Conservation (phyloP, 2,888 invertebrate genomes). For the Cataglyphis altisquamis region DNA sequence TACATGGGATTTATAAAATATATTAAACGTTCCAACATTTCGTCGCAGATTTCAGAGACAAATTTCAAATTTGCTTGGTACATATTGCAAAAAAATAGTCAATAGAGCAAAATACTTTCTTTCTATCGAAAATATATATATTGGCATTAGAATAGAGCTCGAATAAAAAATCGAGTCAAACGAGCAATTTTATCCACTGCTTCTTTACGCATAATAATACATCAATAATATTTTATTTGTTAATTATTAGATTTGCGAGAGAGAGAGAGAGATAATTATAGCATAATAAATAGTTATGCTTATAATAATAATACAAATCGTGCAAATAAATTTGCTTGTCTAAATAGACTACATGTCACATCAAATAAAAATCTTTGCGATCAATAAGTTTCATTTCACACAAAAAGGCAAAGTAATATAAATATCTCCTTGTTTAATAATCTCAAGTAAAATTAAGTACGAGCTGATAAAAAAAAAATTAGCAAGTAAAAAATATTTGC, state of each 20-base stretch:
- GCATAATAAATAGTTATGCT: slow-evolving; percentile 14
- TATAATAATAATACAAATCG: slow-evolving; percentile 26
- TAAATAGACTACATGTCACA: background rate
- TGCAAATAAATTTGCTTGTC: slow-evolving; percentile 14
- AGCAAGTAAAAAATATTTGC: background rate
- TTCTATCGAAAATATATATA: slow-evolving; percentile 8
- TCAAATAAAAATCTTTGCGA: background rate
- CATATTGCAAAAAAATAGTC: slow-evolving; percentile 1
- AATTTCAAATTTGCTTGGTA: background rate
- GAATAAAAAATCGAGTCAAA: slow-evolving; percentile 16
- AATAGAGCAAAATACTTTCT: background rate
- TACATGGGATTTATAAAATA: slow-evolving; percentile 40
- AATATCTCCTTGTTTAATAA: background rate
- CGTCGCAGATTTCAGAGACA: background rate
- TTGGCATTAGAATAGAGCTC: background rate
- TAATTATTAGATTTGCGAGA: slow-evolving; percentile 1
- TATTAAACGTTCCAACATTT: slow-evolving; percentile 29
- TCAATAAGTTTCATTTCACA: background rate
- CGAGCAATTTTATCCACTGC: slow-evolving; percentile 11
- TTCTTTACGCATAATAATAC: slow-evolving; percentile 25
- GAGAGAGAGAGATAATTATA: background rate
- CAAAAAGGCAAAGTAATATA: background rate
- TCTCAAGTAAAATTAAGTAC: background rate
- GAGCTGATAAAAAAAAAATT: background rate
- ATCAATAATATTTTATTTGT: slow-evolving; percentile 6